Percentiles rank a stretch among this genome's conserved stretches.
Evolutionary conservation across 2,888 invertebrate species (phyloP).

Genomic region (Acanthosepion lycidas): DNA sequence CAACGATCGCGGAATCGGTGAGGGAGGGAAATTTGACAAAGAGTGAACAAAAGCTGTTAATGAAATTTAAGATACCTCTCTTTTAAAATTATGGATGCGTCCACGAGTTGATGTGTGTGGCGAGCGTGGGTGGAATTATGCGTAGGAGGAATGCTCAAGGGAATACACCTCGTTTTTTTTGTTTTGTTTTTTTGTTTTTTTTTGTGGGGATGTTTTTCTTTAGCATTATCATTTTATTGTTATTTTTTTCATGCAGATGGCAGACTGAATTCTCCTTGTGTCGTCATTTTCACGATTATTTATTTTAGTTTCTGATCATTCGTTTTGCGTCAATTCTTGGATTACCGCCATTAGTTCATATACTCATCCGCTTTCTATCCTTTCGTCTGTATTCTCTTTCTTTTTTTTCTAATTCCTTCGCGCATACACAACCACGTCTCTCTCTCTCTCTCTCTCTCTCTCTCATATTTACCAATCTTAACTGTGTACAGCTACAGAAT

Average conservation of each 20-base stretch:
- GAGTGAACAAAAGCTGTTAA: background rate
- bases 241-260: background rate
- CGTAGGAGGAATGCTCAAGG: background rate
- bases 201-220: no score
- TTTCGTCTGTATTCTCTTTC: background rate
- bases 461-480: no score
- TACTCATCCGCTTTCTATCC: background rate
- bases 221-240: background rate
- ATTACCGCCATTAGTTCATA: background rate
- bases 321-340: background rate
- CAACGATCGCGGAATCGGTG: background rate
- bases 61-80: background rate
- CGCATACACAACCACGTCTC: no score
- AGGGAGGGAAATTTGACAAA: background rate
- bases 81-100: background rate
- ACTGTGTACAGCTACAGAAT: no score
- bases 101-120: background rate
- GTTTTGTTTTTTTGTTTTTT: no score
- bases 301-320: background rate
- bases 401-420: no score
- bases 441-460: no score
- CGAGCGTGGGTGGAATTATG: background rate
- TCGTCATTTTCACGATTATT: background rate
- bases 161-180: background rate
- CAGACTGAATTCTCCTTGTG: background rate